phyloP scores from a whole-genome alignment of 37 sponge, comb jelly and placozoan genomes.

The Mnemiopsis leidyi region DNA sequence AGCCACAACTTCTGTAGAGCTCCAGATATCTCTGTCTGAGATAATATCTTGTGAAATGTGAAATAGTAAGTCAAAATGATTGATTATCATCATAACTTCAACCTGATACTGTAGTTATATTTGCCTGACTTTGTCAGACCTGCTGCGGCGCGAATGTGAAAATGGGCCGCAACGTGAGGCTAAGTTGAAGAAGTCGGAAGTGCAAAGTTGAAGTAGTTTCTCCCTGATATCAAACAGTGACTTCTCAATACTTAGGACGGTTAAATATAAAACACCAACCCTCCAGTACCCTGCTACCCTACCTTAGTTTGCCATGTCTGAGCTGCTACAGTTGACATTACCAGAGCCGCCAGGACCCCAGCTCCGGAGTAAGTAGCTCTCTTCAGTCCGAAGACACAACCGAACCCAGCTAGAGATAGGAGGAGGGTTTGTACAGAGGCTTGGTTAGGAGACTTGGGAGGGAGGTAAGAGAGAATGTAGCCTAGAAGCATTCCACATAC shows the following conservation, averaged over 20 bases:
- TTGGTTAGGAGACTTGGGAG: constrained; percentile 30
- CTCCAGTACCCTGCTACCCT: not conserved
- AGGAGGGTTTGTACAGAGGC: constrained; percentile 66
- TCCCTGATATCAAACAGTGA: too few species aligned
- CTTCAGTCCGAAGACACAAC: constrained; percentile 78
- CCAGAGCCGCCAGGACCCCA: constrained; percentile 79
- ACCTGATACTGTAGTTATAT: too few species aligned
- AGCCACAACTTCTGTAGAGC: constrained; percentile 74
- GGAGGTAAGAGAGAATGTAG: constrained; percentile 75
- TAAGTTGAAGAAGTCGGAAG: too few species aligned
- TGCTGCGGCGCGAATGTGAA: too few species aligned
- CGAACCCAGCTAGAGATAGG: constrained; percentile 70
- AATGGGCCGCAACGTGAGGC: too few species aligned
- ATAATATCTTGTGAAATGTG: too few species aligned
- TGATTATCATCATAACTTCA: too few species aligned
- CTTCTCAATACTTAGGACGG: too few species aligned
- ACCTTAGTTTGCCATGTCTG: constrained; percentile 69
- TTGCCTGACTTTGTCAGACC: too few species aligned
- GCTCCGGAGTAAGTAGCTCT: constrained; percentile 75
- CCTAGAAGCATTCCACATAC: constrained; percentile 79
- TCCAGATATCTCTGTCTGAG: constrained; percentile 57
- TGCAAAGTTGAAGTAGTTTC: too few species aligned
- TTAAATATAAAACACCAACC: too few species aligned
- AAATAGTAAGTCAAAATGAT: too few species aligned
- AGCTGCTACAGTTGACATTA: constrained; percentile 74